Conservation (phyloP, 2,113 vertebrate species). For the Ailurus styani region DNA sequence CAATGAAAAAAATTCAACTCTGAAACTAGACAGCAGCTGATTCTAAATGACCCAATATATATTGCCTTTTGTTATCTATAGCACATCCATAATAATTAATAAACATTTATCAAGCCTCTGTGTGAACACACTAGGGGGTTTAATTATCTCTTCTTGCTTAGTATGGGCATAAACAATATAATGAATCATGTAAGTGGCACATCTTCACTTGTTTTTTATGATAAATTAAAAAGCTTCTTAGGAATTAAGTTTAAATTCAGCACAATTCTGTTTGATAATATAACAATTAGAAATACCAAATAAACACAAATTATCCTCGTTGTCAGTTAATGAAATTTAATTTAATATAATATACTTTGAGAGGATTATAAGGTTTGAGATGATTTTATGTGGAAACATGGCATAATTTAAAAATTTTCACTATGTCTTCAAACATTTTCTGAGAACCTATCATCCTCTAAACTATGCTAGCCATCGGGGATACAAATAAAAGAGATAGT, state of each 20-base stretch:
- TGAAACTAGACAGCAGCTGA: not conserved
- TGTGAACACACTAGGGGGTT: not conserved
- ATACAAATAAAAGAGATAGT: not conserved
- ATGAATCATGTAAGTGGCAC: slow-evolving; percentile 40
- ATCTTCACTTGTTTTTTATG: not conserved
- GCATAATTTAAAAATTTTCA: not conserved
- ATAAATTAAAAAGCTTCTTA: not conserved
- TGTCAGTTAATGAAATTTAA: slow-evolving; percentile 4
- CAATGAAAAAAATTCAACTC: slow-evolving; percentile 13
- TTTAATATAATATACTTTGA: not conserved
- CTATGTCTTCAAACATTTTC: not conserved
- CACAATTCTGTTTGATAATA: slow-evolving; percentile 20
- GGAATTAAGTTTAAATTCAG: slow-evolving; percentile 23
- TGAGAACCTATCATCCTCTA: not conserved
- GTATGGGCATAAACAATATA: slow-evolving; percentile 41
- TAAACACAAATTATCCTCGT: not conserved
- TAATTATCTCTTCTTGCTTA: slow-evolving; percentile 54
- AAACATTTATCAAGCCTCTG: slow-evolving; percentile 48
- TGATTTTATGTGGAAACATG: not conserved
- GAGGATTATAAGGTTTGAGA: not conserved
- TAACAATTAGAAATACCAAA: not conserved
- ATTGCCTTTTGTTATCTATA: slow-evolving; percentile 28
- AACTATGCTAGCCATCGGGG: not conserved
- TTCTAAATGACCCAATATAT: slow-evolving; percentile 33
- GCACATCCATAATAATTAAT: slow-evolving; percentile 52